A percentile compares a stretch with the other conserved stretches of the same genome.
Conservation (phyloP, 2,113 vertebrate species). For the Arvicanthis niloticus region DNA sequence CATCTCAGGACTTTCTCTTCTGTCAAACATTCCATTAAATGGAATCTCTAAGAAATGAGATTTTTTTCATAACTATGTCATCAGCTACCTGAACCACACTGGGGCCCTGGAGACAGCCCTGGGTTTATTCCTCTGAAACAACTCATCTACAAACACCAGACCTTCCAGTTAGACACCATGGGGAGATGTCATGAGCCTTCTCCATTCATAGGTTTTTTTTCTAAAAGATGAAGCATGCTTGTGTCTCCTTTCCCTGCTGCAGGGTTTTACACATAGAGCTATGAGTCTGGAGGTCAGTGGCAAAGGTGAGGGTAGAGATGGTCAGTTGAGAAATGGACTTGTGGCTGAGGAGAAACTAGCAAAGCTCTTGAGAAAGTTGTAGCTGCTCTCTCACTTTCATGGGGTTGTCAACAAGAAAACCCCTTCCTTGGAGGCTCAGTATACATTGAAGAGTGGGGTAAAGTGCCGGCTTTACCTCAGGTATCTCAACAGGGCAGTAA, state of each 20-base stretch:
- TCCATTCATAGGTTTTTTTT: not conserved
- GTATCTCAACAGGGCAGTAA: not conserved
- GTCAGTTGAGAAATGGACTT: not conserved
- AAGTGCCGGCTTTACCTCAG: not conserved
- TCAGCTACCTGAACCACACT: not conserved
- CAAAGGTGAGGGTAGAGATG: not conserved
- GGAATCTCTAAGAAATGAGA: not conserved
- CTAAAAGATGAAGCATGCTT: not conserved
- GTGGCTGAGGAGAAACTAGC: not conserved
- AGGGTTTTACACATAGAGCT: not conserved
- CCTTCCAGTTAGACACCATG: not conserved
- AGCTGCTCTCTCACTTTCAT: not conserved
- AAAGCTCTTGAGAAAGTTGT: not conserved
- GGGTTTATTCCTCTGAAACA: not conserved
- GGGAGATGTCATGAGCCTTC: fast-evolving
- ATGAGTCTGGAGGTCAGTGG: not conserved
- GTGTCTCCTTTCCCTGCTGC: fast-evolving
- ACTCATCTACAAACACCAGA: not conserved
- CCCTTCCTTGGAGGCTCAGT: not conserved
- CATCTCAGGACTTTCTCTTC: conserved; percentile 59
- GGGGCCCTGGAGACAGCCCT: not conserved
- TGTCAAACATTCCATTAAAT: conserved; percentile 77
- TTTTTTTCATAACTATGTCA: not conserved
- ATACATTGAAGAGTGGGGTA: not conserved
- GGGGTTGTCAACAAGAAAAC: not conserved